Evolutionary conservation across 2,113 vertebrate species (phyloP).

Genomic region (Phaethon lepturus): DNA sequence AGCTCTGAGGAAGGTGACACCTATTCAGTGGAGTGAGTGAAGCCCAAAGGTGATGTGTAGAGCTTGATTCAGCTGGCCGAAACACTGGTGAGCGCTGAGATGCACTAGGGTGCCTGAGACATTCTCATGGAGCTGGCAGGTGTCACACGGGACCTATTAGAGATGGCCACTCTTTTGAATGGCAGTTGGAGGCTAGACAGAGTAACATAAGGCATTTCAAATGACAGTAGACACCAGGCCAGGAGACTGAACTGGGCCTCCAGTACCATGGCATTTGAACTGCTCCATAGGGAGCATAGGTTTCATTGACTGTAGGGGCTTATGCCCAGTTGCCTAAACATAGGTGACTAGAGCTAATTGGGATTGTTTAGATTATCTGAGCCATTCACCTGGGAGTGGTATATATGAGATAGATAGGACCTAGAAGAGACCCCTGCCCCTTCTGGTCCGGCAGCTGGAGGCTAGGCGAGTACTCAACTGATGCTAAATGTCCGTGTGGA

Average conservation of each 20-base stretch:
- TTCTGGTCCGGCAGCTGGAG: not conserved
- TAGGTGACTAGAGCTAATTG: not conserved
- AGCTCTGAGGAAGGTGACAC: not conserved
- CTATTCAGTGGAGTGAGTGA: not conserved
- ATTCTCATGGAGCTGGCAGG: not conserved
- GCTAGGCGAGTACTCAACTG: not conserved
- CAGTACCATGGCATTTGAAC: not conserved
- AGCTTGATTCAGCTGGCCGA: not conserved
- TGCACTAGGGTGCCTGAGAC: not conserved
- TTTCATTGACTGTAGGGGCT: not conserved
- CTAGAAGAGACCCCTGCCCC: not conserved
- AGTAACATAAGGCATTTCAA: not conserved
- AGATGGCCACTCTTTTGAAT: not conserved
- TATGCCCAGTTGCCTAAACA: not conserved
- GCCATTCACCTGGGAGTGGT: not conserved
- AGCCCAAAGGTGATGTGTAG: not conserved
- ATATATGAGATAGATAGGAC: not conserved
- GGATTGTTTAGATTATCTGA: not conserved
- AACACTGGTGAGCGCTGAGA: not conserved
- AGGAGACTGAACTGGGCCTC: not conserved
- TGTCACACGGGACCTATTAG: not conserved
- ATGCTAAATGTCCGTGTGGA: not conserved
- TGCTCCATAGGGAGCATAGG: no score
- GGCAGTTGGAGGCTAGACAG: not conserved
- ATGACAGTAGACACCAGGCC: not conserved